Evolutionary conservation across 53 echinoderm and acorn worm genomes (phyloP), one percentile per base, ranked within the genome.

Genomic region (Paracentrotus lividus): DNA sequence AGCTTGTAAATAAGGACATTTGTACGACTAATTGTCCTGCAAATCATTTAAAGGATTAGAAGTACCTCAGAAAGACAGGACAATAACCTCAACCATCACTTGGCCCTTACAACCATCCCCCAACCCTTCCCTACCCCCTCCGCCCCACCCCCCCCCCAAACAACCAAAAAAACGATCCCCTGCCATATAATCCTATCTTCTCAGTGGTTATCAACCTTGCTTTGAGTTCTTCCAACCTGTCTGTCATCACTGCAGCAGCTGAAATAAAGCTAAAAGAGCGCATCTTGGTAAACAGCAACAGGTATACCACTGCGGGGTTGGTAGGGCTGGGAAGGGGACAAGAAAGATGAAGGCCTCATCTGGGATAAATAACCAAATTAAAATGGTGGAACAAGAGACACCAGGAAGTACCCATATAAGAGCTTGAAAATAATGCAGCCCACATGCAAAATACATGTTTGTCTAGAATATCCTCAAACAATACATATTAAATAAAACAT

Each of bases 241-340:
- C 87, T 87, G 87, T 87, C 87, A 87, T 56, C 57, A 32, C 2
- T 23, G 56, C 33, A 87, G 58, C 87, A 87, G 87, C 87, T 87
- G 87, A 87, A 56, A 87, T 81, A 47, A 81, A 81, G 81, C 81
- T 81, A 8, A 27, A n/a, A 38, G 56, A 54, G 58, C 57, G 34
- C 87, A 87, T 87, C 87, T 56, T 49, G 47, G 87, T 57, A 87
- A 87, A 87, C 87, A 87, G 87, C 87, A 45, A 81, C 81, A 81
- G 81, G 81, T 81, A 81, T n/a, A 81, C 49, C 81, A 81, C 81
- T 12, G 6, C 26, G 47, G 81, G 81, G 47, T n/a, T n/a, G n/a
- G n/a, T n/a, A n/a, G n/a, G n/a, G n/a, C n/a, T n/a, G n/a, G 47
- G 81, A 72, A 81, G 81, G 81, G 81, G 81, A 47, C 81, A 47